Evolutionary conservation across 2,888 invertebrate species (phyloP), one percentile per base, ranked within the genome.

Genomic region (Trichopoda pennipes): DNA sequence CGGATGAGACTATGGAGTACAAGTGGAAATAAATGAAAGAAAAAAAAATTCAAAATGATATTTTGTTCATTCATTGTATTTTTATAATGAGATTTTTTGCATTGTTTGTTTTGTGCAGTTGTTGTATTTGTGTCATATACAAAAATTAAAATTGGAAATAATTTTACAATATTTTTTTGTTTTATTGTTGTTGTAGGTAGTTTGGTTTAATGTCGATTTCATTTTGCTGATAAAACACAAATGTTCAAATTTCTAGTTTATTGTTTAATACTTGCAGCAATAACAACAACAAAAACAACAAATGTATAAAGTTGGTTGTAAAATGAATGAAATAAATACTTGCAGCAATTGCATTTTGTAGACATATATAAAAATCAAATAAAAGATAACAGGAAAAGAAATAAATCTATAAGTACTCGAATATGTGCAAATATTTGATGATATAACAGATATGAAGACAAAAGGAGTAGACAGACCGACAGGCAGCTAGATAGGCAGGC

Each of bases 161-260:
- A 82, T 80, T 83, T 74, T 77, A 47, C 12, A 38, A 12, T 38
- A 53, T 60, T 58, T 66, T 12, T 28, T 61, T 35, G 35, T 58
- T 28, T 51, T 49, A 23, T 32, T 38, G 38, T 7, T 38, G 38
- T 12, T 38, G 9, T 38, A 12, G 38, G 10, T 63, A 21, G 49
- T 76, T 74, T 63, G 75, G 38, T 69, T 66, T 78, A 69, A 70
- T 76, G 60, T 73, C 73, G 75, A 81, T 78, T 81, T 68, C 70
- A 80, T 83, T 78, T 70, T 83, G 83, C 83, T 83, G 83, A 83
- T 83, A 72, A 60, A 77, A 80, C 81, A 83, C 83, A 83, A 81
- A 83, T 81, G 81, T 75, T 83, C 74, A 75, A 77, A 81, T 80
- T 82, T 82, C 82, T 79, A 76, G 79, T 82, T 82, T 82, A 82